phyloP scores from a whole-genome alignment of 2,113 vertebrate genomes.

The Malurus elegans region DNA sequence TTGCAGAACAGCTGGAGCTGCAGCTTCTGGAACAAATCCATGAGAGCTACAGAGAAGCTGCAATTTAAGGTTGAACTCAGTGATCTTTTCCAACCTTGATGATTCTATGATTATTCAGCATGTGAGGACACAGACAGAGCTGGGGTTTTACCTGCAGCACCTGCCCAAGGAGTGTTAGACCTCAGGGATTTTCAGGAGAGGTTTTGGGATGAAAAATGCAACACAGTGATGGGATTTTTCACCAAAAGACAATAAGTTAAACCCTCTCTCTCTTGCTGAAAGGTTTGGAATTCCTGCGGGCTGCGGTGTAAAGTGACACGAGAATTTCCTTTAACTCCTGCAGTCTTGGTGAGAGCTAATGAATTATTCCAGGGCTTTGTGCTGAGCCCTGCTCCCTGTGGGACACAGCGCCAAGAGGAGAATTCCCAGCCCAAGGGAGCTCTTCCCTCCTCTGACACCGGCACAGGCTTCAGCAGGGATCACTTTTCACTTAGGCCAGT shows the following conservation, averaged over 20 bases:
- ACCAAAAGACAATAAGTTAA: neutral
- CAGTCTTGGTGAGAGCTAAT: neutral
- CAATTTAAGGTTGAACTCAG: neutral
- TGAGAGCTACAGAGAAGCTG: neutral
- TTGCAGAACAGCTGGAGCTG: neutral
- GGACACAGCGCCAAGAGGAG: neutral
- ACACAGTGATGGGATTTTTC: rapidly evolving
- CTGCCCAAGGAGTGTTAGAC: neutral
- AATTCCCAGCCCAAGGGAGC: neutral
- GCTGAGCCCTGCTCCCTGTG: neutral
- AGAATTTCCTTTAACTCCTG: neutral
- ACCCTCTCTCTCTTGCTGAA: neutral
- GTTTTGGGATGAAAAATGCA: neutral
- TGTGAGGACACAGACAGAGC: neutral
- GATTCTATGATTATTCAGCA: neutral
- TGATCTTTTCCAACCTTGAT: neutral
- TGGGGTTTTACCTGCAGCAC: neutral
- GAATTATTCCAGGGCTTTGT: neutral
- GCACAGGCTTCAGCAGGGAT: neutral
- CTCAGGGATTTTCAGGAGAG: neutral
- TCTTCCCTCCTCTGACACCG: neutral
- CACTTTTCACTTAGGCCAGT: neutral
- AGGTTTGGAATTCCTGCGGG: neutral
- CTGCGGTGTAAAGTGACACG: neutral
- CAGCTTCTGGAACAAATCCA: neutral